Conservation (phyloP, 1,140 invertebrate genomes). For the Dendroctonus valens region DNA sequence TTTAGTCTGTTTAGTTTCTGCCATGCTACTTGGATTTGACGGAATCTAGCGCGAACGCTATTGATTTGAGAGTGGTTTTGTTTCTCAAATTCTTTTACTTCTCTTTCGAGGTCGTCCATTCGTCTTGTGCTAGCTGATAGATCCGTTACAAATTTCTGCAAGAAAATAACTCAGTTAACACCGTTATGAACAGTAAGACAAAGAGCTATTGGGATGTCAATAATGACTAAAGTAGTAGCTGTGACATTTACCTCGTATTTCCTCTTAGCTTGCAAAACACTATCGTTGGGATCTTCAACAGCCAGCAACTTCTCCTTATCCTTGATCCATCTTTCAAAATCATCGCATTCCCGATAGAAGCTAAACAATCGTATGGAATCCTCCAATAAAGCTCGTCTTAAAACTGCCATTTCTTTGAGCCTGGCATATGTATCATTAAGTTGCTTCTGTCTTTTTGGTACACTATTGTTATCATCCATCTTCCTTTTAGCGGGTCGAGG, state of each 20-base stretch:
- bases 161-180: constrained; percentile 39
- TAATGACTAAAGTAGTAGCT: neutral
- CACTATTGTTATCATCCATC: constrained; percentile 68
- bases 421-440: constrained; percentile 81
- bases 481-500: constrained; percentile 57
- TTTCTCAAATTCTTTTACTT: constrained; percentile 82
- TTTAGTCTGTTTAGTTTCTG: constrained; percentile 86
- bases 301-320: constrained; percentile 90
- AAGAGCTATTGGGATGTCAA: neutral
- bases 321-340: constrained; percentile 96
- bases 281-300: constrained; percentile 80
- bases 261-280: constrained; percentile 90
- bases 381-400: constrained; percentile 79
- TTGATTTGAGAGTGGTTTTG: constrained; percentile 87
- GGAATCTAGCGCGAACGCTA: constrained; percentile 77
- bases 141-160: constrained; percentile 90
- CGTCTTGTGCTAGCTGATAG: constrained; percentile 88
- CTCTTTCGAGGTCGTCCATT: constrained; percentile 83
- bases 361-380: constrained; percentile 91
- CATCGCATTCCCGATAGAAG: constrained; percentile 97
- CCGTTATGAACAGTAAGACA: constrained; percentile 3
- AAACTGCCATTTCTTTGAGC: constrained; percentile 74
- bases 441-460: constrained; percentile 77
- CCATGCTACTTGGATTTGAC: constrained; percentile 86
- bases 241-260: constrained; percentile 78